Base-by-base conservation (phyloP, 2,888 invertebrate genomes). In the Argynnis bischoffii region DNA sequence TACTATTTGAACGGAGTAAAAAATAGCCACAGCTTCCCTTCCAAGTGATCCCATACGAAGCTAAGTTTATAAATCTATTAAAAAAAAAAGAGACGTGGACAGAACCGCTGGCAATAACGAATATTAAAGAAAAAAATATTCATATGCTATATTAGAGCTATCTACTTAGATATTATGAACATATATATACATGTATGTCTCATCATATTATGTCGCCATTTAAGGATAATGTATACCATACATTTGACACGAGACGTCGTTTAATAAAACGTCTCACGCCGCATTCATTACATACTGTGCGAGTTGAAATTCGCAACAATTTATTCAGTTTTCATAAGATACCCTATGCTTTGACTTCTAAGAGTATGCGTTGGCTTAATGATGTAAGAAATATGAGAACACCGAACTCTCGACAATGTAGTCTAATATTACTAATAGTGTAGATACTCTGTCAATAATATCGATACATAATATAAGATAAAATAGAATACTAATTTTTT, bases 331-430 rank as follows among this genome's bases (percentile, higher is more conserved):
- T 69, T 72, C 68, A 69, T 66, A 69, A 74, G 70, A 72, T 59
- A 66, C 55, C 67, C 57, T 64, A 63, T 69, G 70, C 71, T 72
- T 72, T 72, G 70, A 76, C 67, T 73, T 74, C 59, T 72, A 69
- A 73, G 67, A 66, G 72, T 75, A 76, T 76, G 78, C 78, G 79
- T 78, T 75, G 75, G 79, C 76, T 83, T 89, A 89, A 88, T 87
- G 89, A 88, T 82, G 86, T 83, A 86, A 87, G 87, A 86, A 89
- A 89, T 86, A 86, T 84, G 86, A 89, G 85, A 81, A 47, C 26
- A 71, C 77, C 70, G 70, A 69, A 72, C 72, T 73, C 72, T 72
- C 75, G 76, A 81, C 83, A 81, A 81, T 82, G 76, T 77, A 77
- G 78, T 78, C 78, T 79, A 77, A 79, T 81, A 79, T 79, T 77